Base-by-base conservation (phyloP, 2,888 invertebrate species). In the Ptilodon capucinus region DNA sequence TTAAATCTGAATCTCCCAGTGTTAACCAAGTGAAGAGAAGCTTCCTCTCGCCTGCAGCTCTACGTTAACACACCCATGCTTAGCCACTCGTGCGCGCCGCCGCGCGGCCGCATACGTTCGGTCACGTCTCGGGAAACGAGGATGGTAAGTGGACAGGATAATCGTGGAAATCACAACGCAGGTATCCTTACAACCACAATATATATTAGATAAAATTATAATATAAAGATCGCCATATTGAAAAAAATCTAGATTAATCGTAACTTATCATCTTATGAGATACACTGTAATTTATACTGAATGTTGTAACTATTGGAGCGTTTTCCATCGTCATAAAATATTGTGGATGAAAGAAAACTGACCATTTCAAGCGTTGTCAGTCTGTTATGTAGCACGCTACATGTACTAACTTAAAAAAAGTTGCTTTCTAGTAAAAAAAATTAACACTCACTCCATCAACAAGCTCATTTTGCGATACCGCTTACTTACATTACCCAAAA, bases 101-200 rank as follows among this genome's bases (percentile, higher is more conserved):
- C 71, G 68, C 19, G 60, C 63, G 63, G 62, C 52, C 48, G 54
- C 62, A 55, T 52, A 57, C 59, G 66, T 62, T 71, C 69, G 63
- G 68, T 71, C 63, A 68, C 63, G 60, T 68, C 62, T 60, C 63
- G 62, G 86, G 80, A 79, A 76, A 71, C 50, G 52, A 76, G 88
- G 85, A 83, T 74, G 78, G 81, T 71, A 63, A 69, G 68, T 75
- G 83, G 82, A 81, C 64, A 79, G 87, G 86, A 86, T 68, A 70
- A 68, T 75, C 69, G 76, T 76, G 89, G 86, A 91, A 91, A 91
- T 91, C 86, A 91, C 84, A 91, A 91, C 90, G 86, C 91, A 88
- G 79, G 79, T 87, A 85, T 92, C 93, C 93, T 93, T 93, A 92
- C 93, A 93, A 92, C 93, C 93, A 93, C 93, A 94, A 93, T 93